Percentiles rank a stretch among this genome's conserved stretches.
phyloP scores from a whole-genome alignment of 2,113 vertebrate genomes.

The Climacteris rufus region DNA sequence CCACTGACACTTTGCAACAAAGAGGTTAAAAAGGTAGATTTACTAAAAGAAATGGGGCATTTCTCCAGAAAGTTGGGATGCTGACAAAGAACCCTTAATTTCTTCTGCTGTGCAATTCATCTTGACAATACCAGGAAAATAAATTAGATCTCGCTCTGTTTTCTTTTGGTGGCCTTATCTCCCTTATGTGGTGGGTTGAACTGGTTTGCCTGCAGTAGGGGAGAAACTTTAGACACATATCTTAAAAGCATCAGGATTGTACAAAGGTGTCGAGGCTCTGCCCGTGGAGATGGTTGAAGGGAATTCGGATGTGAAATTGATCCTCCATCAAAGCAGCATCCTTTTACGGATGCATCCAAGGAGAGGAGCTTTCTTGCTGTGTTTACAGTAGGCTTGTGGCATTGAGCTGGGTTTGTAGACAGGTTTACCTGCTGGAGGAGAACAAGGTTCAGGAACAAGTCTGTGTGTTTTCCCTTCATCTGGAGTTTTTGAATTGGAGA shows the following conservation, averaged over 20 bases:
- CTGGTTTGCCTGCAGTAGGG: background rate
- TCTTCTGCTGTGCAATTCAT: conserved; percentile 30
- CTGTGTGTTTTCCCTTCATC: background rate
- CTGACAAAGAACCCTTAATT: conserved; percentile 70
- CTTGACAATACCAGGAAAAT: conserved; percentile 13
- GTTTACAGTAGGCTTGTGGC: background rate
- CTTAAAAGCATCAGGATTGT: background rate
- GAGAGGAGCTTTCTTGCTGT: background rate
- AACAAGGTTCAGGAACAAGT: background rate
- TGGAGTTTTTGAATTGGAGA: background rate
- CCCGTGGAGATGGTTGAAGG: background rate
- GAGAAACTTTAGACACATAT: background rate
- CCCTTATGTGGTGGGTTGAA: background rate
- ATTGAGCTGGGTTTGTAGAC: background rate
- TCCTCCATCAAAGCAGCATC: background rate
- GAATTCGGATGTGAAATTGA: background rate
- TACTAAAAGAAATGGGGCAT: background rate
- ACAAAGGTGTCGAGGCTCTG: background rate
- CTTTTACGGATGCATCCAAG: accelerated
- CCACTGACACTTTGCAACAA: conserved; percentile 75
- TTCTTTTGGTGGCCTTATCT: conserved; percentile 49
- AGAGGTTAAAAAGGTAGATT: conserved; percentile 56
- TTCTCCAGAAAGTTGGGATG: conserved; percentile 46
- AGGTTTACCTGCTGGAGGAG: background rate
- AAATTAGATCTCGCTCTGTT: conserved; percentile 27